These are phyloP conservation scores for Lasioglossum villosulum DNA, from an alignment of 2,888 invertebrate species.

Conservation along the genomic window DNA sequence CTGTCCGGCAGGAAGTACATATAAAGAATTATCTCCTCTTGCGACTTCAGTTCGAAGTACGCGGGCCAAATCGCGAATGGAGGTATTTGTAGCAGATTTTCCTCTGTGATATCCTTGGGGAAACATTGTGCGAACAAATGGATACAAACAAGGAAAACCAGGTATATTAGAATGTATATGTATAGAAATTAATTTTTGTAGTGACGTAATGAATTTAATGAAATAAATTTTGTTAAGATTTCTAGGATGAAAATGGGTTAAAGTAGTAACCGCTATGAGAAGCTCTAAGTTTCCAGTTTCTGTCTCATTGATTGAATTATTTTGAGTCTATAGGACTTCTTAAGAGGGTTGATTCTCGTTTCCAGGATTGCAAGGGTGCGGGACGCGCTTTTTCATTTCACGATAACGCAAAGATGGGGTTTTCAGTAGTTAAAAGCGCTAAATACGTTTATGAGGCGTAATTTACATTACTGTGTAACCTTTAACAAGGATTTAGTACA, in stretches of 20 bases:
- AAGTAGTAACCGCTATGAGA: neutral
- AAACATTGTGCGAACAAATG: neutral
- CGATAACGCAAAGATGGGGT: too few relatives aligned
- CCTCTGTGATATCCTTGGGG: slow-evolving; percentile 72
- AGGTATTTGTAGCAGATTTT: slow-evolving; percentile 77
- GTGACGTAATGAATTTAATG: neutral
- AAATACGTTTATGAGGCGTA: too few relatives aligned
- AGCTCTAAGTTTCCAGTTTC: neutral
- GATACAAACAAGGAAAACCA: neutral
- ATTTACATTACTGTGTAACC: too few relatives aligned
- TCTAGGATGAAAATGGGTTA: neutral
- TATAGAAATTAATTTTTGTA: neutral
- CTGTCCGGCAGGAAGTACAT: slow-evolving; percentile 81
- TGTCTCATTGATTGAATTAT: neutral
- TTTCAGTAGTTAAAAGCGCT: too few relatives aligned
- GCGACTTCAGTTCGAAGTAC: slow-evolving; percentile 81
- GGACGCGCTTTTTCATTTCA: too few relatives aligned
- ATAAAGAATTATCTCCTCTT: slow-evolving; percentile 81
- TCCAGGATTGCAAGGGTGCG: too few relatives aligned
- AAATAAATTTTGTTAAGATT: neutral
- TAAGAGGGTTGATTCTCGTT: neutral
- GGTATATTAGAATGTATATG: neutral
- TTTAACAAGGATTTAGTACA: too few relatives aligned
- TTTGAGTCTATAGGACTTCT: neutral
- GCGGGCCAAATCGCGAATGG: slow-evolving; percentile 83